Base-by-base conservation (phyloP, 2,113 vertebrate genomes). In the Sander vitreus region DNA sequence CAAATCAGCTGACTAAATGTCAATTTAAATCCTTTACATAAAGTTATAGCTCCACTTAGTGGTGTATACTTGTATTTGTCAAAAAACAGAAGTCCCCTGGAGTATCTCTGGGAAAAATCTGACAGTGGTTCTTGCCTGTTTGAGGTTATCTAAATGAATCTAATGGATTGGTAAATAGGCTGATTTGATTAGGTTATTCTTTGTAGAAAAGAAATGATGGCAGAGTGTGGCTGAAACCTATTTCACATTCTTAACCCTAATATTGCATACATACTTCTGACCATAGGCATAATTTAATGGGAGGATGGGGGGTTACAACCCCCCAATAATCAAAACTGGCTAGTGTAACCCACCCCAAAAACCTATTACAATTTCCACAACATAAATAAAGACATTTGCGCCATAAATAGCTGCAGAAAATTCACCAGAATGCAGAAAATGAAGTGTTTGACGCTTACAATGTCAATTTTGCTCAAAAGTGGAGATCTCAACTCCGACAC, bases 21-120 rank as follows among this genome's bases (percentile, higher is more conserved):
- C 0, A 57, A 77, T 43, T 25, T 39, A 36, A 45, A 18, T 27
- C 11, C 39, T 53, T 75, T 30, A 72, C 18, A 65, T 36, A 50
- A 47, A 69, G 76, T 43, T 88, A 16, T 72, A 88, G 78, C 80
- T 0, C 88, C 90, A 53, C 88, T 1, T 63, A 80, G 90, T 88
- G 92, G n/a, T 72, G n/a, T 53, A 76, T 25, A 2, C 3, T 15
- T 47, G 74, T 70, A 75, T 65, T 60, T 83, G 74, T 36, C 1
- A 1, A 4, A 73, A 0, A 51, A 33, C 33, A 33, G 33, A 33
- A 18, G 25, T 6, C 5, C 45, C 16, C 5, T 18, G 0, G 5
- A 6, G 6, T 10, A 1, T 25, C 14, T 25, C 13, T 54, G 23
- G 6, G 36, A 69, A 14, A 15, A 45, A 43, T 27, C 4, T 10